These are phyloP conservation scores for Anguilla megastoma DNA, from an alignment of 2,797 vertebrate species.

Conservation along the genomic window DNA sequence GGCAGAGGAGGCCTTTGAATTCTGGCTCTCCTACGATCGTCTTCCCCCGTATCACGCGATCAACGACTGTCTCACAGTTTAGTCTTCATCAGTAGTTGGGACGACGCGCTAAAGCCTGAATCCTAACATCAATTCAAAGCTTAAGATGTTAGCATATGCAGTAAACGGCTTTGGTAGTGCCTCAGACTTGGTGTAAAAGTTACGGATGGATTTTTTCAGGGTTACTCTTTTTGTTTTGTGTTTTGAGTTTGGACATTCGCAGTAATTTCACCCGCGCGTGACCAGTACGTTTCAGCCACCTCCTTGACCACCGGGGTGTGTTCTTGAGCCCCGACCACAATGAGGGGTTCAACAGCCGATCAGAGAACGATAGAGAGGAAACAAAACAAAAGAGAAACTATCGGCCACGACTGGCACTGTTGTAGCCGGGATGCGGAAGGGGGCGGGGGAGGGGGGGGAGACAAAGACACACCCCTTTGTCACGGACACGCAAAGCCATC, in stretches of 20 bases:
- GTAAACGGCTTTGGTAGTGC: background rate
- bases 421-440: background rate
- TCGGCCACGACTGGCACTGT: background rate
- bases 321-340: background rate
- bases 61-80: background rate
- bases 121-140: background rate
- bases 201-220: background rate
- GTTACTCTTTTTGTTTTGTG: background rate
- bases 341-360: background rate
- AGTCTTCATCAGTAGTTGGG: background rate
- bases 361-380: background rate
- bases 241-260: background rate
- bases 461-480: background rate
- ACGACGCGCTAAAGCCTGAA: background rate
- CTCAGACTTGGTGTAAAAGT: background rate
- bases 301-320: conserved; percentile 6
- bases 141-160: background rate
- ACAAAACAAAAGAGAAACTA: background rate
- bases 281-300: background rate
- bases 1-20: background rate
- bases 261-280: background rate
- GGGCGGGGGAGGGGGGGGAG: background rate
- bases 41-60: background rate
- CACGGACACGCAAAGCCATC: conserved; percentile 20
- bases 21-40: background rate